These are phyloP conservation scores for Macrostomum lignano DNA, from an alignment of 1,140 invertebrate species.

Conservation along the genomic window DNA sequence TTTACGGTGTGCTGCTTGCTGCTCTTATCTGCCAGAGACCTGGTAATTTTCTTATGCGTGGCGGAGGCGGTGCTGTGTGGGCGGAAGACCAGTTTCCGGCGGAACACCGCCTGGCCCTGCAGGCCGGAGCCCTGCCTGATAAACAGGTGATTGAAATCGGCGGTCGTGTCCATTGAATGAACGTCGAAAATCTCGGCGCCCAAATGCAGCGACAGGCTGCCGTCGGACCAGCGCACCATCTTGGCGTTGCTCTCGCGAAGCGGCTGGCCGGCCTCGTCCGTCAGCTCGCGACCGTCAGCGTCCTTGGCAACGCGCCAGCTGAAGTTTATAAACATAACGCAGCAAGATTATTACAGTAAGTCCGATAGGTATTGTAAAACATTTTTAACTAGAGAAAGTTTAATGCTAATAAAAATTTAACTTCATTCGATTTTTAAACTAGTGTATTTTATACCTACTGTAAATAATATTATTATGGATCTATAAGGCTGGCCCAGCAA, in stretches of 20 bases:
- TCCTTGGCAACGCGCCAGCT: constrained; percentile 64
- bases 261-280: constrained; percentile 35
- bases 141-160: constrained; percentile 73
- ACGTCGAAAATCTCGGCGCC: constrained; percentile 92
- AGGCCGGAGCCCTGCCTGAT: constrained; percentile 86
- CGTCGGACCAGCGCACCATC: constrained; percentile 84
- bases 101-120: constrained; percentile 80
- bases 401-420: no score
- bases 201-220: constrained; percentile 78
- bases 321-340: no score
- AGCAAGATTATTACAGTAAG: no score
- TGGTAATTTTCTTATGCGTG: constrained; percentile 90
- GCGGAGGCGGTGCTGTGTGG: constrained; percentile 91
- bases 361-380: no score
- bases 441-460: no score
- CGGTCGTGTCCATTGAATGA: constrained; percentile 56
- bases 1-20: constrained; percentile 1
- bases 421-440: no score
- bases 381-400: no score
- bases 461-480: no score
- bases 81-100: constrained; percentile 70
- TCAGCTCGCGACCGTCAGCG: constrained; percentile 33
- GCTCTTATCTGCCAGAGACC: constrained; percentile 48
- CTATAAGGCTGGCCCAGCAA: no score
- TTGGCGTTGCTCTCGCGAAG: constrained; percentile 73